Percentiles rank a stretch among this genome's conserved stretches.
These are phyloP conservation scores for Chaetodon trifasciatus DNA, from an alignment of 2,797 vertebrate species.

Conservation along the genomic window DNA sequence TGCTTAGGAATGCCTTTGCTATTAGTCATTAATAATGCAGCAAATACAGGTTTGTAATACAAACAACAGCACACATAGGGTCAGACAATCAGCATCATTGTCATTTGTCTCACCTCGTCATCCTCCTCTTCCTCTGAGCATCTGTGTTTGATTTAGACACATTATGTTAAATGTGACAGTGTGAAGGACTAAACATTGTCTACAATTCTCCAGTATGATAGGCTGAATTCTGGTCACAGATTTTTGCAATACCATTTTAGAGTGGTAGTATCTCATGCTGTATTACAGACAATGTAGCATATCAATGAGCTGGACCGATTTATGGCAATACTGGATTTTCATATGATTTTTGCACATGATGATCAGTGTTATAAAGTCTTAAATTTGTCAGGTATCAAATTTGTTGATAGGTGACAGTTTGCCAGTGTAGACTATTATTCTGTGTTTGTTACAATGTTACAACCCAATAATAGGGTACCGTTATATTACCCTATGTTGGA, in stretches of 20 bases:
- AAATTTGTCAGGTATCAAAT: not conserved
- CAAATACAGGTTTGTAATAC: conserved; percentile 4
- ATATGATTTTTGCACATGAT: not conserved
- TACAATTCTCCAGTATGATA: too few relatives aligned
- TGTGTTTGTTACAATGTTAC: too few relatives aligned
- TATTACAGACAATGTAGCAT: not conserved
- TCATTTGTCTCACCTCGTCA: not conserved
- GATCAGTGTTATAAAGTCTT: not conserved
- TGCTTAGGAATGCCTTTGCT: conserved; percentile 25
- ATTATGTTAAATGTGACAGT: not conserved
- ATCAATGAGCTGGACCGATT: not conserved
- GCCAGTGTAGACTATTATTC: too few relatives aligned
- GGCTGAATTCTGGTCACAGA: not conserved
- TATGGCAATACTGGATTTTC: not conserved
- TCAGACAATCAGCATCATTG: conserved; percentile 4
- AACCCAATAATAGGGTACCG: too few relatives aligned
- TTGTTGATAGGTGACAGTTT: not conserved
- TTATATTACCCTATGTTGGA: too few relatives aligned
- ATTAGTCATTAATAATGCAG: not conserved
- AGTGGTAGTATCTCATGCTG: not conserved
- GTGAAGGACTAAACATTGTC: not conserved
- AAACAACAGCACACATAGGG: conserved; percentile 31
- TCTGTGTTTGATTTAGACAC: not conserved
- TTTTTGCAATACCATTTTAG: not conserved
- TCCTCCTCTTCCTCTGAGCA: not conserved